Evolutionary conservation across 2,888 invertebrate genomes (phyloP).

Genomic region (Ceriagrion tenellum): DNA sequence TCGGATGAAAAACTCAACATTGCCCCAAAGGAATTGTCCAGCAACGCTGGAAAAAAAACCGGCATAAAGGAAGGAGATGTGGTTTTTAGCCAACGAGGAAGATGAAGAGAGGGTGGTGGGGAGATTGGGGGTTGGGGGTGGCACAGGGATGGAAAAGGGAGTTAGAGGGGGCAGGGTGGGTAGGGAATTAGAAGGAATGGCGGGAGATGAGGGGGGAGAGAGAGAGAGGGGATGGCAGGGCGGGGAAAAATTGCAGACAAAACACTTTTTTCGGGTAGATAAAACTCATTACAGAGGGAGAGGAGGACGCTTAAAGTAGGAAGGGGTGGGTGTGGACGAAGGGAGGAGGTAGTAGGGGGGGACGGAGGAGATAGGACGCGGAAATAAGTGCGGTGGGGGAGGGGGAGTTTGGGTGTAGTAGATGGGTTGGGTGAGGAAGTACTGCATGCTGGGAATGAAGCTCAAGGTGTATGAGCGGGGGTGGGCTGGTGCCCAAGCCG

Average conservation of each 20-base stretch:
- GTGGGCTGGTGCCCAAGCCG: not conserved
- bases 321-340: not conserved
- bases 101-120: slow-evolving; percentile 42
- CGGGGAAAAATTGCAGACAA: slow-evolving; percentile 61
- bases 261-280: slow-evolving; percentile 67
- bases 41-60: slow-evolving; percentile 48
- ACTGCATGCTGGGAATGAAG: not conserved
- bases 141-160: not conserved
- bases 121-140: not conserved
- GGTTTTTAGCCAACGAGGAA: slow-evolving; percentile 53
- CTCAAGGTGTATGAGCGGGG: not conserved
- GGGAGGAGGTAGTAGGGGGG: not conserved
- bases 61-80: slow-evolving; percentile 56
- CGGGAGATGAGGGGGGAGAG: not conserved
- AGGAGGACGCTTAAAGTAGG: not conserved
- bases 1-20: slow-evolving; percentile 65
- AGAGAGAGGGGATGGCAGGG: not conserved
- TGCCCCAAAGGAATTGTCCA: slow-evolving; percentile 65
- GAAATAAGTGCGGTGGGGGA: not conserved
- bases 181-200: too few relatives aligned
- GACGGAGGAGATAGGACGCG: not conserved
- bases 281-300: slow-evolving; percentile 60
- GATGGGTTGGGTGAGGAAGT: not conserved
- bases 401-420: not conserved
- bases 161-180: not conserved